phyloP scores from a whole-genome alignment of 2,888 invertebrate genomes.

The Drosophila siamana region DNA sequence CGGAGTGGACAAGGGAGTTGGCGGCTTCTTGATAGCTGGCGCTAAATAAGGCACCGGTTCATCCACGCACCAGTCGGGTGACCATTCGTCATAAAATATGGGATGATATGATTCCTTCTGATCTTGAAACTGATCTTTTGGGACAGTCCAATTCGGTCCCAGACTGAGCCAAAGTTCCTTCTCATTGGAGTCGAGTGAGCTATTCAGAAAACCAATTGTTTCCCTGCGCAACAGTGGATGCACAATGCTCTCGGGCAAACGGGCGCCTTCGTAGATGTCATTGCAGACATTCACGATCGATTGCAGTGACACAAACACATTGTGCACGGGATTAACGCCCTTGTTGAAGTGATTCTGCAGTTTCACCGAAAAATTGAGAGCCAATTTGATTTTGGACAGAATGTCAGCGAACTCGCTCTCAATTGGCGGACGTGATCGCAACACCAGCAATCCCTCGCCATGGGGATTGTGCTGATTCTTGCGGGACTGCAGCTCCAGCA shows the following conservation, averaged over 20 bases:
- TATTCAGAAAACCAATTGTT: conserved; percentile 95
- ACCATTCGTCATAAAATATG: conserved; percentile 98
- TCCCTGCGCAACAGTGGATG: conserved; percentile 96
- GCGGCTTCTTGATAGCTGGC: conserved; percentile 78
- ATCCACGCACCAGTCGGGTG: conserved; percentile 93
- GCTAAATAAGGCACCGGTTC: conserved; percentile 88
- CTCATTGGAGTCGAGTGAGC: conserved; percentile 98
- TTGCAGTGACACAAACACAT: conserved; percentile 97
- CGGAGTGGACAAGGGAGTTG: conserved; percentile 30
- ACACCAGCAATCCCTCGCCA: conserved; percentile 95
- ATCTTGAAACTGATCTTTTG: conserved; percentile 97
- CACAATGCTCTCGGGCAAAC: conserved; percentile 93
- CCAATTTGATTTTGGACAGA: conserved; percentile 98
- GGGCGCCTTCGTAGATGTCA: conserved; percentile 92
- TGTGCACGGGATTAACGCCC: conserved; percentile 98
- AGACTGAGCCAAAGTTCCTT: conserved; percentile 98
- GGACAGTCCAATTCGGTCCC: conserved; percentile 97
- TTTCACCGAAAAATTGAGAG: conserved; percentile 97
- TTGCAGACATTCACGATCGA: conserved; percentile 98
- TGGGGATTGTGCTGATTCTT: conserved; percentile 88
- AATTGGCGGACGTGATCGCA: conserved; percentile 97
- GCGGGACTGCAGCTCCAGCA: conserved; percentile 94
- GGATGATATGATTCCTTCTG: conserved; percentile 97
- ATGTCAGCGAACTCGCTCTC: conserved; percentile 98
- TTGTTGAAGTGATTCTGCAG: conserved; percentile 98